These are phyloP conservation scores for Atopsyche davidsoni DNA, from an alignment of 1,140 invertebrate species.

Conservation along the genomic window DNA sequence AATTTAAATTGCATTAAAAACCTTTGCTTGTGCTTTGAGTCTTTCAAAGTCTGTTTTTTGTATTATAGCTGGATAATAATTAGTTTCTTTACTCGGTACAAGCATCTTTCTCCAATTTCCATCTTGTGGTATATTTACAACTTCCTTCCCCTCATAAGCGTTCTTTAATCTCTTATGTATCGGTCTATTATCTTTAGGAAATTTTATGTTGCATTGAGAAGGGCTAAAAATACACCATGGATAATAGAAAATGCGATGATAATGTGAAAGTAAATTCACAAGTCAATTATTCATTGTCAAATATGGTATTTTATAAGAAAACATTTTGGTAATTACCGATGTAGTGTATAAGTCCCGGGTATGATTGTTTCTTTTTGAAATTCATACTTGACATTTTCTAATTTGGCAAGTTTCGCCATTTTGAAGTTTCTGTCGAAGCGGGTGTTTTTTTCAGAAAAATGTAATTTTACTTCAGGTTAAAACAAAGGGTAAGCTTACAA, in stretches of 20 bases:
- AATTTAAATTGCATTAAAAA: slow-evolving; percentile 11
- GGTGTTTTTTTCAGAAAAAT: no score
- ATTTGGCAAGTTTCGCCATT: slow-evolving; percentile 17
- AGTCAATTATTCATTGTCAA: not conserved
- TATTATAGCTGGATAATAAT: slow-evolving; percentile 42
- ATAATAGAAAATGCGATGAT: not conserved
- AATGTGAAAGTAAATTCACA: not conserved
- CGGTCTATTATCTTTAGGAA: slow-evolving; percentile 23
- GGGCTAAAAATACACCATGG: slow-evolving; percentile 13
- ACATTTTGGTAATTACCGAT: slow-evolving; percentile 18
- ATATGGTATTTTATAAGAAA: not conserved
- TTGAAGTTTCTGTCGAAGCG: not conserved
- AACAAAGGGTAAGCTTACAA: no score
- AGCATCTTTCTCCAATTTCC: slow-evolving; percentile 31
- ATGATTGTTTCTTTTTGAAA: slow-evolving; percentile 22
- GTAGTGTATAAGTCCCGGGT: slow-evolving; percentile 24
- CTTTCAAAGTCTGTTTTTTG: slow-evolving; percentile 37
- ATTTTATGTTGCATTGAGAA: slow-evolving; percentile 27
- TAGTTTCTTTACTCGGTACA: slow-evolving; percentile 36
- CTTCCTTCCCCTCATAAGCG: slow-evolving; percentile 25
- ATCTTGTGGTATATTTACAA: slow-evolving; percentile 21
- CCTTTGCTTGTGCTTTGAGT: slow-evolving; percentile 39
- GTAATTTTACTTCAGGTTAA: no score
- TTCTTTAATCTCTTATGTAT: slow-evolving; percentile 25
- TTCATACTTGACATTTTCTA: slow-evolving; percentile 20